These are phyloP conservation scores for Pollimyrus isidori DNA, from an alignment of 2,113 vertebrate species.

Conservation along the genomic window DNA sequence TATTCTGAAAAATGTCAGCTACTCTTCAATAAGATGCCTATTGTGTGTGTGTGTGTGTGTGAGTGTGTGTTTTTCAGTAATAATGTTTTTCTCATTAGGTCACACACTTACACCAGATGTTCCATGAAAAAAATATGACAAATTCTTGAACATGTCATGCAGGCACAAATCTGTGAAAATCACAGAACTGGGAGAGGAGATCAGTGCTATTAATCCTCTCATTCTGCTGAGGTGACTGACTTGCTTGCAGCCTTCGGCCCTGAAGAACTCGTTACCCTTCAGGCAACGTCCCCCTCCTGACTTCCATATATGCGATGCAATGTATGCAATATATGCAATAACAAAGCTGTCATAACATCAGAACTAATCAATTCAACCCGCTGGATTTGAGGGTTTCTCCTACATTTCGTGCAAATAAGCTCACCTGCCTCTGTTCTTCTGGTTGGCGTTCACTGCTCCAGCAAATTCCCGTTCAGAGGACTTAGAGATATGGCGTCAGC, in stretches of 20 bases:
- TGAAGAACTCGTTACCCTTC: neutral
- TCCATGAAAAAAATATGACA: constrained; percentile 9
- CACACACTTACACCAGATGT: constrained; percentile 17
- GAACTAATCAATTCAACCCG: neutral
- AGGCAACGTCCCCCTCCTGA: neutral
- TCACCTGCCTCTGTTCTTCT: neutral
- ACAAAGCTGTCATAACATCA: neutral
- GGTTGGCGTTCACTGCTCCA: constrained; percentile 3
- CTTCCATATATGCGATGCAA: neutral
- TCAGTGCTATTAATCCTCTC: neutral
- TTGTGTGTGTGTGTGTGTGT: neutral
- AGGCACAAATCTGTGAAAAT: neutral
- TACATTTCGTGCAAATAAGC: neutral
- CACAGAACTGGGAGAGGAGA: neutral
- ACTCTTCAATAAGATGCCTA: neutral
- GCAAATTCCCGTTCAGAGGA: constrained; percentile 42
- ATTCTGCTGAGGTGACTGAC: neutral
- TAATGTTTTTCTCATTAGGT: constrained; percentile 8
- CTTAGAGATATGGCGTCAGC: constrained; percentile 56
- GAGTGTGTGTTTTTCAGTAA: neutral
- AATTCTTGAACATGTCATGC: neutral
- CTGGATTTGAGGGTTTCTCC: neutral
- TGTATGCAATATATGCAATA: too few relatives aligned
- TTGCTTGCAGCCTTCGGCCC: neutral
- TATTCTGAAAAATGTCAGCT: constrained; percentile 29